A percentile compares a stretch with the other conserved stretches of the same genome.
phyloP scores from a whole-genome alignment of 1,140 invertebrate species.

The Radopholus similis region DNA sequence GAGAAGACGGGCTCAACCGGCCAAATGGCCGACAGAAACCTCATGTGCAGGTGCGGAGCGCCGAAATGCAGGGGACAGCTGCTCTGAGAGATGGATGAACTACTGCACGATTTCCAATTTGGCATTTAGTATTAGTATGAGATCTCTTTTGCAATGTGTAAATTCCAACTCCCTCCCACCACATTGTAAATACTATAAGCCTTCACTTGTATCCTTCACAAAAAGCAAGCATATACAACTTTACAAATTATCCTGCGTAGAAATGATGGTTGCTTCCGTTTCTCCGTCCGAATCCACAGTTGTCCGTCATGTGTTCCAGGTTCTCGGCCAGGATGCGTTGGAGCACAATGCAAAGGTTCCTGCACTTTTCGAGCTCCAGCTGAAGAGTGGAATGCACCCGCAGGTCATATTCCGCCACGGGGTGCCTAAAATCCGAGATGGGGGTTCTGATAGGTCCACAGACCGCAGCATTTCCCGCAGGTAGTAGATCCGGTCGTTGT shows the following conservation, averaged over 20 bases:
- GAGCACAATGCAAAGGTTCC: neutral
- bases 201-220: no score
- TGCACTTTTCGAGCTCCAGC: neutral
- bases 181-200: no score
- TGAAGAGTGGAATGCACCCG: neutral
- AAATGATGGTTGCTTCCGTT: no score
- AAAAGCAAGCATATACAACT: no score
- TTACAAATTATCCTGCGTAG: no score
- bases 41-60: slow-evolving; percentile 22
- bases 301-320: neutral
- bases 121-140: no score
- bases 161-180: no score
- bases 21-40: slow-evolving; percentile 9
- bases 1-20: slow-evolving; percentile 7
- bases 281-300: no score
- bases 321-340: neutral
- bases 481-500: neutral
- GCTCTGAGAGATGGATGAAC: no score
- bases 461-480: neutral
- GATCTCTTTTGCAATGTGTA: no score
- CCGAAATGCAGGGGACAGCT: slow-evolving; percentile 15
- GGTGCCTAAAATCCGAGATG: neutral
- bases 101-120: no score
- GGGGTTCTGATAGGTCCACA: neutral
- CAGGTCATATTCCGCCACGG: neutral